Evolutionary conservation across 2,113 vertebrate species (phyloP), one percentile per base, ranked within the genome.

Genomic region (Myrmecophaga tridactyla): DNA sequence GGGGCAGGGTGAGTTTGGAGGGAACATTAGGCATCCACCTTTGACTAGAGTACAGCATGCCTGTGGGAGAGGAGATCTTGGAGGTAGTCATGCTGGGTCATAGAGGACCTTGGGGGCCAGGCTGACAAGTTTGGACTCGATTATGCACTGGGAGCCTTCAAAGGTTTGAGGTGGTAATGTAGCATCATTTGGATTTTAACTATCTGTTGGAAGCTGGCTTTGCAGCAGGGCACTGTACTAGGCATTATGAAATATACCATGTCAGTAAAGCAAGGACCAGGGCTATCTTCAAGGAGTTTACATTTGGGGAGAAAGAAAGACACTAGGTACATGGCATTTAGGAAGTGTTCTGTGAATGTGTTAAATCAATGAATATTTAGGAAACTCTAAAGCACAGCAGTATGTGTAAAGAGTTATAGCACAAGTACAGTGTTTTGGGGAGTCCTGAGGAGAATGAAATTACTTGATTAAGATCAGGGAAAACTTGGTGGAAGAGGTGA

Each of bases 31-130:
- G 51, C 2, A 1, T 25, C 18, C 17, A n/a, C 76, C 25, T 60
- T 48, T 3, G 53, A 23, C 53, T 82, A 48, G 58, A 25, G 39
- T 27, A 1, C 0, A 41, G 43, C 25, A 12, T 0, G 0, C 18
- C 0, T 3, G 8, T 56, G 41, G 67, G 34, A n/a, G 53, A 72
- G 34, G 5, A 29, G 15, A 36, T 53, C 6, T 4, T 23, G 62
- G 51, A 48, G 78, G 14, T 12, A 29, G 4, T 21, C 21, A 36
- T 34, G 56, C 56, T 84, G 39, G 8, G 1, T 41, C 9, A 0
- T 1, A 7, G 56, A 7, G 58, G 13, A 13, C 39, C 34, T 76
- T 7, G 6, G 18, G 23, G 51, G 72, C 36, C 18, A 9, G 39
- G 17, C 48, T 18, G 1, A 17, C 58, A 58, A 31, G 21, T 60